Evolutionary conservation across 2,797 vertebrate genomes (phyloP), one percentile per base, ranked within the genome.

Genomic region (Lithobates pipiens): DNA sequence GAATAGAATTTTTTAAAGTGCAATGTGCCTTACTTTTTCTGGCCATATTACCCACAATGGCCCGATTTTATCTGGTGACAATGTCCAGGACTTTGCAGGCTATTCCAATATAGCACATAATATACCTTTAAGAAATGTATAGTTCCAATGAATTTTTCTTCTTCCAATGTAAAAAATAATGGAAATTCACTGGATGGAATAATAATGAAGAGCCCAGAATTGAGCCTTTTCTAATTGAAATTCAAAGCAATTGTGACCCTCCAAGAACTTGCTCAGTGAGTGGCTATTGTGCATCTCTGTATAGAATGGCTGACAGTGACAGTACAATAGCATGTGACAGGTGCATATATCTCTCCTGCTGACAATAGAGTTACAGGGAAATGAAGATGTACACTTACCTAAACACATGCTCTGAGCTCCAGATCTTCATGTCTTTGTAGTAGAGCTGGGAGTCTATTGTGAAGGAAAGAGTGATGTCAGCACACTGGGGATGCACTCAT

Each of bases 391-490:
- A 8, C 76, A 29, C 18, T 18, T 89, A 95, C 94, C 94, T 88
- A 85, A 95, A 95, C 77, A 94, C 92, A 77, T 95, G 94, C 83
- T 95, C 93, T 0, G 94, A 94, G 90, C 93, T 95, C 94, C 94
- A 95, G 89, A 94, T 91, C 92, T 89, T 93, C 94, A 95, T 95
- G 74, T 27, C 80, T 27, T 34, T 86, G 42, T 7, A 18, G 18
- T 7, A 32, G 27, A 9, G 65, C 65, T 67, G 27, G 36, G 25
- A 18, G 39, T 29, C 50, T 39, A 1, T 72, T 50, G 84, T 67
- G 69, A 32, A 50, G 71, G n/a, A 76, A 5, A 13, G 83, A 21
- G 69, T 5, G 34, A 13, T 36, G 32, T 57, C 75, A 72, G 46
- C 71, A 54, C 46, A 10, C 34, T 36, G 65, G 67, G 50, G 83